phyloP scores from a whole-genome alignment of 2,797 vertebrate genomes.

The Lepilemur septentrionalis region DNA sequence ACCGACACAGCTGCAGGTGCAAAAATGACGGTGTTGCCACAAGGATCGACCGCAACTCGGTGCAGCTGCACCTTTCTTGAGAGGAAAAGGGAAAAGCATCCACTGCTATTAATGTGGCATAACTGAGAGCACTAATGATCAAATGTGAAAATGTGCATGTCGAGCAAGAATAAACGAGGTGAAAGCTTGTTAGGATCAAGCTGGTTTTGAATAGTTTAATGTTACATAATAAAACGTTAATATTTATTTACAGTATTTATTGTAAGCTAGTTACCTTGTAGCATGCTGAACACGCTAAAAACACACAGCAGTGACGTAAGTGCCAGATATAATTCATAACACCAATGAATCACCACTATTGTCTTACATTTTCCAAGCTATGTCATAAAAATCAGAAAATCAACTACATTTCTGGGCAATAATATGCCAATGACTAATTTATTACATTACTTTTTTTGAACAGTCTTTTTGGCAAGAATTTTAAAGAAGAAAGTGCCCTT shows the following conservation, averaged over 20 bases:
- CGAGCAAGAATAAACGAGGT: slow-evolving; percentile 17
- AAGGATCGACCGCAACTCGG: slow-evolving; percentile 84
- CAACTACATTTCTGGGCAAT: slow-evolving; percentile 66
- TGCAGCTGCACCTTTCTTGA: slow-evolving; percentile 85
- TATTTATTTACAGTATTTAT: slow-evolving; percentile 58
- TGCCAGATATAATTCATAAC: slow-evolving; percentile 81
- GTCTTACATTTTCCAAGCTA: slow-evolving; percentile 61
- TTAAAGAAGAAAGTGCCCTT: slow-evolving; percentile 84
- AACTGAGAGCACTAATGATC: slow-evolving; percentile 70
- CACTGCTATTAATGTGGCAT: slow-evolving; percentile 66
- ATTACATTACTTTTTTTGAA: slow-evolving; percentile 80
- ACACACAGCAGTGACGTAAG: slow-evolving; percentile 59
- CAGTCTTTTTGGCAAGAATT: slow-evolving; percentile 81
- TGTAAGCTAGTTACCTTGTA: slow-evolving; percentile 52
- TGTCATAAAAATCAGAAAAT: slow-evolving; percentile 72
- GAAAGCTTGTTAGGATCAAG: slow-evolving; percentile 46
- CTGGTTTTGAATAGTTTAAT: background rate
- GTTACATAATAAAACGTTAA: slow-evolving; percentile 49
- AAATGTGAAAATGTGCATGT: slow-evolving; percentile 31
- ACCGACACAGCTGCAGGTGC: slow-evolving; percentile 92
- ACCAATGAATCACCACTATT: slow-evolving; percentile 59
- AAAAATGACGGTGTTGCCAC: slow-evolving; percentile 84
- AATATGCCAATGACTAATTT: slow-evolving; percentile 76
- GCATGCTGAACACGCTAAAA: slow-evolving; percentile 32
- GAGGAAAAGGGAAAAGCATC: slow-evolving; percentile 74